Base-by-base conservation (phyloP, 2,113 vertebrate species). In the Picathartes gymnocephalus region DNA sequence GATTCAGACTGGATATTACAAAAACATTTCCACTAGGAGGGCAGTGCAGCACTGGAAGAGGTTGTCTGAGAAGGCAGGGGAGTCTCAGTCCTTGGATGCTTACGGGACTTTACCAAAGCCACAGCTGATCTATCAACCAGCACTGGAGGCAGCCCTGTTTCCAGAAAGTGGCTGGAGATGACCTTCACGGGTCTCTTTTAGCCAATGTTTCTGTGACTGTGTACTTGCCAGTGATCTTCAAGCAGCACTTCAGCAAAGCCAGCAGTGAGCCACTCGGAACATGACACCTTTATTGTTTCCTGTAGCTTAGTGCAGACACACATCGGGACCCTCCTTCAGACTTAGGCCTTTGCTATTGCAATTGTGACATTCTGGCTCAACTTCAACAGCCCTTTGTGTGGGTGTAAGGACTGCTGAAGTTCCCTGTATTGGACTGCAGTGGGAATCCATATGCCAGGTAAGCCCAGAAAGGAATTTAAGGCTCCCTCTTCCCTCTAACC, bases 91-190 rank as follows among this genome's bases (percentile, higher is more conserved):
- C 60, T 57, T 62, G 42, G 21, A 40, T 64, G 15, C 50, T 89
- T 74, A 35, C 33, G 64, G 56, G 44, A 35, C 35, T 79, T 2
- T 1, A 56, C 17, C 17, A 48, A 58, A 60, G 57, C 40, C 61
- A 40, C 27, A 81, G 51, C 27, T 81, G 71, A 78, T 35, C 51
- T 71, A 39, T 47, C 44, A 82, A 31, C 44, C 24, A 64, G n/a
- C 0, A 1, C 1, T 82, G 53, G 22, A 3, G 4, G 24, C 31
- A 31, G 22, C 28, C 27, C 7, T 3, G 0, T 48, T 85, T 89
- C 33, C 44, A 21, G 65, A 60, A 37, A 28, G 37, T 74, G 22
- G 35, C 1, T 70, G 54, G 17, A 74, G 60, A 10, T 7, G 42
- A 39, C 31, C 58, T 66, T 78, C 45, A 42, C n/a, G 54, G 35